Conservation (phyloP, 2,888 invertebrate genomes). For the Sarcophaga variegata region DNA sequence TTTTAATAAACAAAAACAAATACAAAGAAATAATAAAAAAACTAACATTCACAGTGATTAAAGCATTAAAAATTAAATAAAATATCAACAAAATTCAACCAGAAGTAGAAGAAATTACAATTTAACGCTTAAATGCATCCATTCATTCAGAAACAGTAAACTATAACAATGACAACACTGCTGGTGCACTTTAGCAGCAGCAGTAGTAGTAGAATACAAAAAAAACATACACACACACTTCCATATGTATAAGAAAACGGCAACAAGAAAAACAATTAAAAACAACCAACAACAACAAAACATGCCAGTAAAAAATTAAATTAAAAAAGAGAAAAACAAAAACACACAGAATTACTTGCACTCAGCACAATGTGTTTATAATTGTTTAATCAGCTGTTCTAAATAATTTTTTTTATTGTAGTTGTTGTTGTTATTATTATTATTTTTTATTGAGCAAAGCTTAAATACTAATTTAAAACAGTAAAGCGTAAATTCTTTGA, state of each 20-base stretch:
- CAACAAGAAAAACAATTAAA: conserved; percentile 29
- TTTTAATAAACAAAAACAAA: neutral
- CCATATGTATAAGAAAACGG: neutral
- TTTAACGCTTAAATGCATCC: conserved; percentile 61
- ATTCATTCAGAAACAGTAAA: neutral
- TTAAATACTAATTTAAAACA: too few species aligned
- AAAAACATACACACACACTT: neutral
- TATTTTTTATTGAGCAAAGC: neutral
- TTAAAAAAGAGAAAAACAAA: too few species aligned
- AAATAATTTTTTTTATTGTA: neutral
- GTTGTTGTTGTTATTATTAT: neutral
- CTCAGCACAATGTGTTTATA: conserved; percentile 44
- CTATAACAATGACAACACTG: conserved; percentile 29
- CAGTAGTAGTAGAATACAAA: neutral
- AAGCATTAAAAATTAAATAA: neutral
- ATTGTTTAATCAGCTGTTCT: conserved; percentile 69
- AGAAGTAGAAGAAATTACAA: conserved; percentile 38
- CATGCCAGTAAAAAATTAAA: too few species aligned
- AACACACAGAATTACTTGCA: too few species aligned
- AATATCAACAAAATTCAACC: neutral
- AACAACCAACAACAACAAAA: conserved; percentile 5
- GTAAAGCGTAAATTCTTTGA: neutral
- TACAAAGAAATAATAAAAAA: neutral
- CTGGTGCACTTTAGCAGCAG: neutral
- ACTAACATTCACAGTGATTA: neutral